Evolutionary conservation across 2,888 invertebrate genomes (phyloP).

Genomic region (Andrena flavipes): DNA sequence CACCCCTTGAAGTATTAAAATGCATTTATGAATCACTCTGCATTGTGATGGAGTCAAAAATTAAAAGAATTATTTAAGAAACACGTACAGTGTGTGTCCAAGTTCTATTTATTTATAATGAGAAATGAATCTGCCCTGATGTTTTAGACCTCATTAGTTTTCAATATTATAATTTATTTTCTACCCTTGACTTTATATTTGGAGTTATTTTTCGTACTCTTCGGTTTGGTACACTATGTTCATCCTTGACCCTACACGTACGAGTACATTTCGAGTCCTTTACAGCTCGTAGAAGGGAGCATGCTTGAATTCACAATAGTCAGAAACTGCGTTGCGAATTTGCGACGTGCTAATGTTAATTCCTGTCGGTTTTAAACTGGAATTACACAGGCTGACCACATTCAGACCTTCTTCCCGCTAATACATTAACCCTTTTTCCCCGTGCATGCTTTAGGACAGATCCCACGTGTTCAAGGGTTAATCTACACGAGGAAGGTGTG

Average conservation of each 20-base stretch:
- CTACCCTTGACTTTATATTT: neutral
- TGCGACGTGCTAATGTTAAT: conserved; percentile 80
- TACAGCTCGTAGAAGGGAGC: conserved; percentile 62
- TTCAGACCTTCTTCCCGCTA: conserved; percentile 67
- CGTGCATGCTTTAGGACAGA: conserved; percentile 28
- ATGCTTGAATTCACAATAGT: conserved; percentile 81
- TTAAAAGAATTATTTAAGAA: no score
- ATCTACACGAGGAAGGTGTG: conserved; percentile 39
- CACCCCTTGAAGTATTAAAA: no score
- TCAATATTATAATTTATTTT: neutral
- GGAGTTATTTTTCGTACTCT: neutral
- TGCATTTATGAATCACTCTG: no score
- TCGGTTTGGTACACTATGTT: conserved; percentile 6
- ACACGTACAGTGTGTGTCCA: no score
- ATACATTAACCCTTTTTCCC: conserved; percentile 56
- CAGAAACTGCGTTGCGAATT: conserved; percentile 80
- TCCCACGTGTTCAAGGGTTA: conserved; percentile 49
- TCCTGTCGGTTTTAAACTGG: conserved; percentile 78
- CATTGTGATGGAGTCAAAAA: no score
- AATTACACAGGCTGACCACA: conserved; percentile 75
- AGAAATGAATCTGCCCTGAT: neutral
- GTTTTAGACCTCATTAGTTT: neutral
- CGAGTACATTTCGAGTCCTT: conserved; percentile 62
- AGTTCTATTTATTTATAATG: neutral
- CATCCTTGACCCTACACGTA: conserved; percentile 32